Evolutionary conservation across 2,113 vertebrate species (phyloP), one percentile per base, ranked within the genome.

Genomic region (Sula dactylatra): DNA sequence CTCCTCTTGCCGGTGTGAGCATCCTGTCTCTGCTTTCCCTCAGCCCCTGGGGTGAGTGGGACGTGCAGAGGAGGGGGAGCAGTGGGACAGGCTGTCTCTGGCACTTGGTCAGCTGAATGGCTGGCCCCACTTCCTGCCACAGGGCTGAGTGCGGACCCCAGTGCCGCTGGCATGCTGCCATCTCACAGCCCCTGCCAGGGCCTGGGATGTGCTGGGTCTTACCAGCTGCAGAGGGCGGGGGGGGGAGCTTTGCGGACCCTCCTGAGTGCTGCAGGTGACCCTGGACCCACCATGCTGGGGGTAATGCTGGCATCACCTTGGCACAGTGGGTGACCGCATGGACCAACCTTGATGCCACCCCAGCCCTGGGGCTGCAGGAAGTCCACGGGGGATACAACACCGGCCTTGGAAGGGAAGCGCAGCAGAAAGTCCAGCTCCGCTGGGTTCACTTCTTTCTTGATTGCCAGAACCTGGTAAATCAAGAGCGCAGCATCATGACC

Each of bases 331-430:
- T 0, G 0, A 36, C 44, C 8, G 0, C 4, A 8, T 3, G 3
- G n/a, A 90, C 98, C 21, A 16, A 98, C 98, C 98, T 98, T 98
- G 97, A 98, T 97, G 34, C 97, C 98, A 0, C 98, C 98, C 98
- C 98, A 98, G 52, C 95, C 88, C 88, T 98, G 98, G 45, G 94
- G 26, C 82, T 96, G 97, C 90, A 98, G 96, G 87, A 98, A 98
- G 47, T 98, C 98, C 96, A 98, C 98, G 0, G 98, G 98, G 3
- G 98, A 98, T 0, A 47, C 11, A 7, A 96, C 22, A 2, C 97
- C 97, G 0, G 98, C 71, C 92, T 98, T 98, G 96, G 96, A 97
- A 4, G 98, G 98, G 90, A 98, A 98, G 61, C 98, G 96, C 72
- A 98, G 90, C 9, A 98, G 98, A 21, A 98, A 98, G 47, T 98